These are phyloP conservation scores for Mylabris sibirica DNA, from an alignment of 2,888 invertebrate species.

Conservation along the genomic window DNA sequence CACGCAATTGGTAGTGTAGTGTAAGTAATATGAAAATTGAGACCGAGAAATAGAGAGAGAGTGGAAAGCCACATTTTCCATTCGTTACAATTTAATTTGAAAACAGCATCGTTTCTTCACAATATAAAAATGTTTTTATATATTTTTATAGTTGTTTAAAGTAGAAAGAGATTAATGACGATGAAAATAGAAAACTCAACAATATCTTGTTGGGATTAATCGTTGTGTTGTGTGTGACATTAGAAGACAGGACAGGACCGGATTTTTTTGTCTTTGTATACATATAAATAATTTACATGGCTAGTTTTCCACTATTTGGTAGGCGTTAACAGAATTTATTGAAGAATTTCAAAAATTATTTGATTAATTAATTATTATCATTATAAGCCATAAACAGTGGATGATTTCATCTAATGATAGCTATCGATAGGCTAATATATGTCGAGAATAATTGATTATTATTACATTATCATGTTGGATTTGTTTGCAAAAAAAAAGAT, in stretches of 20 bases:
- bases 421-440: neutral
- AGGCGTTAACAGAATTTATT: neutral
- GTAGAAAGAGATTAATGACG: constrained; percentile 39
- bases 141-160: neutral
- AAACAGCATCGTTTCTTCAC: neutral
- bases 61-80: neutral
- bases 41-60: neutral
- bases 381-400: neutral
- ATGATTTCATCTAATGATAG: neutral
- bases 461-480: neutral
- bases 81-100: too few species aligned
- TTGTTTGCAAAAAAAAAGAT: neutral
- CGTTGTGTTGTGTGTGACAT: constrained; percentile 31
- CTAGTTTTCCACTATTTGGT: neutral
- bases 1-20: constrained; percentile 4
- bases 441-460: neutral
- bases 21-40: neutral
- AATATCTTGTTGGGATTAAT: constrained; percentile 40
- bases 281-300: neutral
- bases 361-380: neutral
- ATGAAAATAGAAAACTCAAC: constrained; percentile 42
- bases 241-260: constrained; percentile 20
- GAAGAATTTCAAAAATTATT: neutral
- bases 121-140: neutral
- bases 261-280: constrained; percentile 8